A percentile compares a stretch with the other conserved stretches of the same genome.
Conservation (phyloP, 2,797 vertebrate genomes). For the Pogonophryne albipinna region DNA sequence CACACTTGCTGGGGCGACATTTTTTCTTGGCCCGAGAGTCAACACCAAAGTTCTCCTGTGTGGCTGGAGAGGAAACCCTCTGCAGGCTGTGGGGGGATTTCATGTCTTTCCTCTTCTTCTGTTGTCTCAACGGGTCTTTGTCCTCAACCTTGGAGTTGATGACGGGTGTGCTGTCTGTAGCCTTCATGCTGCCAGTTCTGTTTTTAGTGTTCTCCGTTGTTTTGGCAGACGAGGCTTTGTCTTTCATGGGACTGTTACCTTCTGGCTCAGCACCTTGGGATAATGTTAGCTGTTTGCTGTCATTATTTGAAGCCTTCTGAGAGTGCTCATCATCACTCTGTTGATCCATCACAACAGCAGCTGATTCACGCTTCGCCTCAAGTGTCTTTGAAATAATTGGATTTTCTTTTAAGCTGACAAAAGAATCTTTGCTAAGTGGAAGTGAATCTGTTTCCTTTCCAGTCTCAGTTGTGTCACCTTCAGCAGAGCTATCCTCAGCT, state of each 20-base stretch:
- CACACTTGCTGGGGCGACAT: constrained; percentile 80
- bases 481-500: constrained; percentile 42
- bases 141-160: constrained; percentile 78
- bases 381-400: constrained; percentile 59
- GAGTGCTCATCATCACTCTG: constrained; percentile 63
- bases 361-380: constrained; percentile 67
- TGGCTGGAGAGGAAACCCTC: constrained; percentile 81
- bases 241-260: constrained; percentile 69
- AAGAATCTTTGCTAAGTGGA: constrained; percentile 55
- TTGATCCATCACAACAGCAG: constrained; percentile 59
- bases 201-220: constrained; percentile 72
- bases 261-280: constrained; percentile 65
- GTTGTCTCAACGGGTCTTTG: constrained; percentile 78
- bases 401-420: constrained; percentile 62
- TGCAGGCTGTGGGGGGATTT: constrained; percentile 81
- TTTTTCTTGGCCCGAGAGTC: constrained; percentile 89
- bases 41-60: constrained; percentile 89
- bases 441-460: constrained; percentile 61
- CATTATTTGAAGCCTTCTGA: constrained; percentile 55
- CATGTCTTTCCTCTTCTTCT: constrained; percentile 90
- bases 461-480: constrained; percentile 40
- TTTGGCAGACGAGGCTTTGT: constrained; percentile 74
- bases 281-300: constrained; percentile 67
- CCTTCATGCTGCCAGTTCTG: constrained; percentile 55
- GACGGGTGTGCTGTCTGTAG: constrained; percentile 72